Conservation (phyloP, 2,888 invertebrate genomes). For the Teleiodes luculella region DNA sequence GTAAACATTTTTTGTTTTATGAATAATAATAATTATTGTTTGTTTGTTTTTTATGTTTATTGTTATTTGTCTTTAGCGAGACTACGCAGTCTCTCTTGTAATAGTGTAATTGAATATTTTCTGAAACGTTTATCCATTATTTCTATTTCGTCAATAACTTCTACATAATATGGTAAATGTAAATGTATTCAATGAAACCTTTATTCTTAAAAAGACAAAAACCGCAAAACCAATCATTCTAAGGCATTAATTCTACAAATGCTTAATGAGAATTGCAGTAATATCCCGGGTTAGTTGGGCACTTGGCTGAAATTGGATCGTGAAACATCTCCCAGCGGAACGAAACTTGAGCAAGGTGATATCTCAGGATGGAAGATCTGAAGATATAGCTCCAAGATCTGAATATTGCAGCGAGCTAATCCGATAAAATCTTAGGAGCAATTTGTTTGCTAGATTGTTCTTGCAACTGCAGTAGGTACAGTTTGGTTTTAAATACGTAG, state of each 20-base stretch:
- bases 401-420: constrained; percentile 2
- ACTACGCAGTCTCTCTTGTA: too few relatives aligned
- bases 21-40: too few relatives aligned
- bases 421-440: not conserved
- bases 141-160: too few relatives aligned
- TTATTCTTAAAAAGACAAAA: too few relatives aligned
- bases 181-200: too few relatives aligned
- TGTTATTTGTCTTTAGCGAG: too few relatives aligned
- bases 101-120: too few relatives aligned
- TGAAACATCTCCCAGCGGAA: not conserved
- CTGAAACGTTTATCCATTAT: too few relatives aligned
- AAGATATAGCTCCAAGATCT: not conserved
- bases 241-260: not conserved
- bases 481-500: not conserved
- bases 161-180: too few relatives aligned
- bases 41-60: too few relatives aligned
- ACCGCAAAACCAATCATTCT: not conserved
- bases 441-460: not conserved
- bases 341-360: not conserved
- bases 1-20: too few relatives aligned
- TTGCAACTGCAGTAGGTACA: too few relatives aligned
- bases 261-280: not conserved
- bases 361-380: not conserved
- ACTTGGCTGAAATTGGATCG: not conserved
- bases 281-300: not conserved